Evolutionary conservation across 2,113 vertebrate species (phyloP).

Genomic region (Calypte anna): DNA sequence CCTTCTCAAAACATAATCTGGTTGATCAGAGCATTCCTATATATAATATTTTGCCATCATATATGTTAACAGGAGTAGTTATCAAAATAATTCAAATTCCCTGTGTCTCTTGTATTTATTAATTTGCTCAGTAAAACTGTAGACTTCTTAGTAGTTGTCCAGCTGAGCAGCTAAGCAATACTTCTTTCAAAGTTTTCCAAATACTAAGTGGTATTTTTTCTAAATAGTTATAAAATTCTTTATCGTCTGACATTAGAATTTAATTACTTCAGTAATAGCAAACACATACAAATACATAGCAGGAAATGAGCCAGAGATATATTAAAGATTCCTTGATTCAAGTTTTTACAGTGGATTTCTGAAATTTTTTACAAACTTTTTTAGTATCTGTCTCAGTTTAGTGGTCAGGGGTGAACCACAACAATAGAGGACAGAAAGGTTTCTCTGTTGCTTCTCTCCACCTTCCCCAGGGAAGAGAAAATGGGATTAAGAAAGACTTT

Average conservation of each 20-base stretch:
- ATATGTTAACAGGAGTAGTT: background rate
- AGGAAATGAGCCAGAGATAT: background rate
- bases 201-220: background rate
- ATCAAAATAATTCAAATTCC: background rate
- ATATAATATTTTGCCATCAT: background rate
- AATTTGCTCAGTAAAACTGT: background rate
- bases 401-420: too few species aligned
- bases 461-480: too few species aligned
- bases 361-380: background rate
- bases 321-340: background rate
- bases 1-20: background rate
- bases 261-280: background rate
- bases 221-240: background rate
- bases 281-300: background rate
- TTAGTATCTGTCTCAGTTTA: background rate
- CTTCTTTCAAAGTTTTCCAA: background rate
- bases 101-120: background rate
- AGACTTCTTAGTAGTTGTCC: background rate
- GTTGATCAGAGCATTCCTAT: background rate
- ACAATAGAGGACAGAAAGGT: too few species aligned
- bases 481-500: too few species aligned
- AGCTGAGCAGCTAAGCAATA: background rate
- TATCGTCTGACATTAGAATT: background rate
- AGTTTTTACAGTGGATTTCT: background rate
- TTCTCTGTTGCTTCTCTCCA: too few species aligned